Percentiles rank a stretch among this genome's conserved stretches.
Evolutionary conservation across 2,113 vertebrate genomes (phyloP).

Genomic region (Sclerurus mexicanus): DNA sequence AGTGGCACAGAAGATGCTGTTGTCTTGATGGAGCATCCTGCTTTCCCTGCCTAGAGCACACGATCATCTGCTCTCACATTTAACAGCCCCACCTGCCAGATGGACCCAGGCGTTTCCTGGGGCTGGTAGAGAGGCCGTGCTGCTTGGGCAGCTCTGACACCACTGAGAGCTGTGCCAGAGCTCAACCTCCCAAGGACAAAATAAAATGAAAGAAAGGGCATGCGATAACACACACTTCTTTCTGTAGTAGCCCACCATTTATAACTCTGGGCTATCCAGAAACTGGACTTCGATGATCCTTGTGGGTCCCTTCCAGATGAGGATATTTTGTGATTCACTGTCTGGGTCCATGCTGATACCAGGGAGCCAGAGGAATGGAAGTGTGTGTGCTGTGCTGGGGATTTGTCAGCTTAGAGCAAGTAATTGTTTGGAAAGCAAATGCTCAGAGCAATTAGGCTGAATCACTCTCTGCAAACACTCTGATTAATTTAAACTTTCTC

Average conservation of each 20-base stretch:
- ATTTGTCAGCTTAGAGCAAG: constrained; percentile 12
- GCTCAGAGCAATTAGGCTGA: constrained; percentile 50
- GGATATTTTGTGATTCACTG: background rate
- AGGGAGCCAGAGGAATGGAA: background rate
- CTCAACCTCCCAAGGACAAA: background rate
- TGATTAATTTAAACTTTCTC: constrained; percentile 32
- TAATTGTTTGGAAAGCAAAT: constrained; percentile 44
- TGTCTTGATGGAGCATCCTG: background rate
- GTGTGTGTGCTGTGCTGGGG: background rate
- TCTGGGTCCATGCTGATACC: accelerated
- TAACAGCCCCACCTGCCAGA: background rate
- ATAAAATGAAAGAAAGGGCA: background rate
- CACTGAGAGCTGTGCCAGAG: background rate
- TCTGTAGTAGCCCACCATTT: background rate
- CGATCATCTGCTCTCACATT: background rate
- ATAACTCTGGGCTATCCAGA: accelerated
- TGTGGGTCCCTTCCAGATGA: background rate
- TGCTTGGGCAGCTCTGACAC: background rate
- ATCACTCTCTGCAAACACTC: background rate
- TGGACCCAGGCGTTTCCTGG: background rate
- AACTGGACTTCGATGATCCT: background rate
- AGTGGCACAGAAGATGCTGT: background rate
- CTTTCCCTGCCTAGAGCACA: background rate
- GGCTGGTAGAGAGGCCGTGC: background rate
- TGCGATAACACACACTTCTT: background rate